Percentiles rank a stretch among this genome's conserved stretches.
phyloP scores from a whole-genome alignment of 2,113 vertebrate species.

The Trachemys scripta region DNA sequence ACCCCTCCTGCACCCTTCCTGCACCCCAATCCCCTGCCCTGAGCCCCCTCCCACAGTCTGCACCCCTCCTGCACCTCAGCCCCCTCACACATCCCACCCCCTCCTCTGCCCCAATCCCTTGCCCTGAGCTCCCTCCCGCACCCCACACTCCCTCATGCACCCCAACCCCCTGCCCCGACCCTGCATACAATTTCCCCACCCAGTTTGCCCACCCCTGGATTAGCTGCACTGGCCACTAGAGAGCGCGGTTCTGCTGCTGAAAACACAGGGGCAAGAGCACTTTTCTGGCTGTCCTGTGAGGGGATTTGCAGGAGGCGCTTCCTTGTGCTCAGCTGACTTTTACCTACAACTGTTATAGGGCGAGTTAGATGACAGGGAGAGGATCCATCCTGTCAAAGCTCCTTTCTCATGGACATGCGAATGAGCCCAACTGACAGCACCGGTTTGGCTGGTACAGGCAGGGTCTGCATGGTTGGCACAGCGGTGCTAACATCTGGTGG shows the following conservation, averaged over 20 bases:
- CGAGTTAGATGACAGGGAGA: neutral
- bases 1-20: too few species aligned
- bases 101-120: too few species aligned
- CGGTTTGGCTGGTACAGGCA: neutral
- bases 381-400: neutral
- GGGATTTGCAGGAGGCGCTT: neutral
- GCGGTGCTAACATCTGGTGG: neutral
- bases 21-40: too few species aligned
- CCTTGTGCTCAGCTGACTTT: neutral
- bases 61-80: too few species aligned
- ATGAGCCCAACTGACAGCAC: neutral
- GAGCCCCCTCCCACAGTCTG: too few species aligned
- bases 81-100: too few species aligned
- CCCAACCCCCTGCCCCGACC: too few species aligned
- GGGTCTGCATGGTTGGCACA: neutral
- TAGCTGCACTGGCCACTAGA: neutral
- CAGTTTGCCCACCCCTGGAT: neutral
- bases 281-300: neutral
- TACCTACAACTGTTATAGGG: neutral
- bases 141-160: too few species aligned
- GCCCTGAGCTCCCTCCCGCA: too few species aligned
- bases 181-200: too few species aligned
- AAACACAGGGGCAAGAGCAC: neutral
- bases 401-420: neutral
- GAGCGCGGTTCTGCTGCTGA: neutral